Percentiles rank a stretch among this genome's conserved stretches.
These are phyloP conservation scores for Drosophila atripex DNA, from an alignment of 2,888 invertebrate genomes.

Conservation along the genomic window DNA sequence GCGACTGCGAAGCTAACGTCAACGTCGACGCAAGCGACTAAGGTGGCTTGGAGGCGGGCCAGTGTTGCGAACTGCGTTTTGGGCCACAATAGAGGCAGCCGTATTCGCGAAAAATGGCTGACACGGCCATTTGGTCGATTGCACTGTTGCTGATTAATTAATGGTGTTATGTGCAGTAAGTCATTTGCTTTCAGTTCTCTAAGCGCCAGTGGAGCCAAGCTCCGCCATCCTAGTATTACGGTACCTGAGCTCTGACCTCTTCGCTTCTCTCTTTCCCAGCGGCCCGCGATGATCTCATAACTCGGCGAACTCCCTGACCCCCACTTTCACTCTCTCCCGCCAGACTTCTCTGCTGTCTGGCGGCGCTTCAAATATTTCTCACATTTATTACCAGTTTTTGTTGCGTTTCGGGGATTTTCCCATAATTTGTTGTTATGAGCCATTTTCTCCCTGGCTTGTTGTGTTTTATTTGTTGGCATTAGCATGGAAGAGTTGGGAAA, in stretches of 20 bases:
- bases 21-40: conserved; percentile 46
- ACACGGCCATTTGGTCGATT: conserved; percentile 64
- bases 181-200: neutral
- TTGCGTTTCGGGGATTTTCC: conserved; percentile 42
- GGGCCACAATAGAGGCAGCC: conserved; percentile 59
- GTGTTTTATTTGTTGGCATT: conserved; percentile 50
- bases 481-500: conserved; percentile 48
- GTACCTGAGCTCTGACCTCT: conserved; percentile 3
- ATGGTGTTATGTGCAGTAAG: neutral
- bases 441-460: conserved; percentile 52
- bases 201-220: neutral
- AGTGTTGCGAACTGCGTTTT: conserved; percentile 58
- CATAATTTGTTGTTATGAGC: conserved; percentile 57
- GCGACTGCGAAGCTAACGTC: conserved; percentile 37
- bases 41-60: conserved; percentile 43
- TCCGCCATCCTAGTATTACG: neutral
- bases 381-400: conserved; percentile 30
- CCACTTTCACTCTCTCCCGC: conserved; percentile 36
- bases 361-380: conserved; percentile 22
- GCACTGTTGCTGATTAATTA: conserved; percentile 13
- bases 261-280: conserved; percentile 2
- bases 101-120: conserved; percentile 51
- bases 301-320: conserved; percentile 36
- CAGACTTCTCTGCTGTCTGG: conserved; percentile 5
- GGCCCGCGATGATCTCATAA: conserved; percentile 38